Evolutionary conservation across 2,113 vertebrate species (phyloP), one percentile per base, ranked within the genome.

Genomic region (Platysteira castanea): DNA sequence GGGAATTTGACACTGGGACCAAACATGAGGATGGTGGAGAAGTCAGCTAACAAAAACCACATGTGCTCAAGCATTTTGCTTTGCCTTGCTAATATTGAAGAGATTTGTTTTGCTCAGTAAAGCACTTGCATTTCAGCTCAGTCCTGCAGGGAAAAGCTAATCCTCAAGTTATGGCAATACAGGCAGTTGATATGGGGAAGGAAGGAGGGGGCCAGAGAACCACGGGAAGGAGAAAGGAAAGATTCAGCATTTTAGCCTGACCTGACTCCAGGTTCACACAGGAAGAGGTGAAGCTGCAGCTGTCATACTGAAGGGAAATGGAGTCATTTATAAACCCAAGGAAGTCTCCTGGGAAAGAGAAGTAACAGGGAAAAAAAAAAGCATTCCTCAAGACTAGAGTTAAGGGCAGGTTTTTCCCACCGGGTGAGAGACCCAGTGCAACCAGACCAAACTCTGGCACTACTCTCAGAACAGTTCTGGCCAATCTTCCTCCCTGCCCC

Each of bases 31-130:
- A 49, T 90, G 64, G 61, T 88, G 77, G 92, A 95, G 73, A 96
- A 96, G 67, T 53, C 92, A 68, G 67, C 84, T 97, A 97, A 97
- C 95, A 87, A 59, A 97, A 96, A 97, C 8, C 97, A 97, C 73
- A 90, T 96, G 97, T 94, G 79, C 82, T 76, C 61, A 65, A 88
- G 74, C 92, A 93, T 94, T 96, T 92, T 95, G 68, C 86, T 96
- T 82, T 71, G 86, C 84, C 88, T 95, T 89, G 82, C 95, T 96
- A 95, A 97, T 95, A 93, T 92, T 65, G 86, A 86, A 89, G 70
- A 86, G 67, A 97, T 92, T 96, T 95, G 93, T 96, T 96, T 96
- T 96, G 77, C 86, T 96, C 88, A 0, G 77, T 79, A 84, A 95
- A 91, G 77, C 71, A 54, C 95, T 97, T 94, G 96, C 88, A 85